These are phyloP conservation scores for Penelope pileata DNA, from an alignment of 2,113 vertebrate species.

Conservation along the genomic window DNA sequence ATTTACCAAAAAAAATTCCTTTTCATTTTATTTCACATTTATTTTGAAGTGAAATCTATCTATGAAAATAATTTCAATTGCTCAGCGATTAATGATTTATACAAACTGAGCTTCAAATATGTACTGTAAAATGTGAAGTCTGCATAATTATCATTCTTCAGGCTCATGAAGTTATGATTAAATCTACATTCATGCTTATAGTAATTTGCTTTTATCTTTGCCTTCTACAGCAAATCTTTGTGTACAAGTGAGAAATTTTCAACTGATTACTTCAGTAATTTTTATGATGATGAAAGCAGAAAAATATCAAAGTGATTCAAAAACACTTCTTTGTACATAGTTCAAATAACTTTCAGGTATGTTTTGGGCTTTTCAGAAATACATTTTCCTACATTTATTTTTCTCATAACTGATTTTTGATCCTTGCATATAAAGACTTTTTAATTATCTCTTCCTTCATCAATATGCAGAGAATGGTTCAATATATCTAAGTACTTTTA, in stretches of 20 bases:
- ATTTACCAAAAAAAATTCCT: neutral
- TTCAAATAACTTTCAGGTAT: neutral
- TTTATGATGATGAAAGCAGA: neutral
- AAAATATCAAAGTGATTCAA: neutral
- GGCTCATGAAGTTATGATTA: neutral
- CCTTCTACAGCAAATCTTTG: neutral
- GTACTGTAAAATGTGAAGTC: neutral
- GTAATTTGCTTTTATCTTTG: neutral
- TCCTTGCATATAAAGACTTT: neutral
- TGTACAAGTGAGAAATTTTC: neutral
- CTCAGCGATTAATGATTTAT: neutral
- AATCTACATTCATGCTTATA: neutral
- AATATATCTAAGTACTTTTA: neutral
- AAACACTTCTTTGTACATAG: neutral
- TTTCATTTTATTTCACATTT: neutral
- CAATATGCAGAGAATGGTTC: neutral
- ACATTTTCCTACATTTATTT: neutral
- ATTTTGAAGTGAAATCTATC: neutral
- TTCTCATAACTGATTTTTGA: neutral
- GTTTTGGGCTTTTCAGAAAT: neutral
- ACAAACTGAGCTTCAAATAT: neutral
- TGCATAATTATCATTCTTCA: neutral
- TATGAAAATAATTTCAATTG: neutral
- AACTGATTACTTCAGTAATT: neutral
- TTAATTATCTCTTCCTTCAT: neutral